Percentiles rank a stretch among this genome's conserved stretches.
Conservation (phyloP, 2,888 invertebrate species). For the Phaonia tiefii region DNA sequence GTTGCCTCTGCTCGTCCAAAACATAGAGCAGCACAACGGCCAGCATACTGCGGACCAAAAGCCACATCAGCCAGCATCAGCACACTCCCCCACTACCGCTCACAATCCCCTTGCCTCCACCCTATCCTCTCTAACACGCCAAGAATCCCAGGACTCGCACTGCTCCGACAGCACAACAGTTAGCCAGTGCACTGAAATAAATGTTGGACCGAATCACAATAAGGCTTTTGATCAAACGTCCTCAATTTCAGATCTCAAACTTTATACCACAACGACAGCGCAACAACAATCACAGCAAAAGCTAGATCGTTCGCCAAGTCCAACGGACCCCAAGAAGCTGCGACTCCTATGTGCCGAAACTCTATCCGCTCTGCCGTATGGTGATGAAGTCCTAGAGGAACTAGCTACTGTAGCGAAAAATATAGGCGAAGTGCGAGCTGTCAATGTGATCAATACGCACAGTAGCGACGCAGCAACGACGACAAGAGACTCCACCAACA, state of each 20-base stretch:
- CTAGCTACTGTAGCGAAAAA: slow-evolving; percentile 84
- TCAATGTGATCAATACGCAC: slow-evolving; percentile 54
- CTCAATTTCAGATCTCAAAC: slow-evolving; percentile 69
- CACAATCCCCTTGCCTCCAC: slow-evolving; percentile 44
- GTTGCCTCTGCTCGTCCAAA: slow-evolving; percentile 55
- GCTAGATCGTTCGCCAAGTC: slow-evolving; percentile 55
- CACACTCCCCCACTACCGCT: slow-evolving; percentile 20
- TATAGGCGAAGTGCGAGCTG: slow-evolving; percentile 73
- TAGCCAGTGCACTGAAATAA: slow-evolving; percentile 85
- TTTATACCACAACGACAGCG: slow-evolving; percentile 16
- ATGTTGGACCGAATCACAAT: slow-evolving; percentile 73
- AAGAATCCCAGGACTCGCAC: slow-evolving; percentile 84
- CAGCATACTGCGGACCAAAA: slow-evolving; percentile 32
- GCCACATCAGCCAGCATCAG: background rate
- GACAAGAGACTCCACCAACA: slow-evolving; percentile 70
- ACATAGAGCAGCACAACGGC: slow-evolving; percentile 54
- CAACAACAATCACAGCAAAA: background rate
- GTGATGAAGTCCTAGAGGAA: slow-evolving; percentile 86
- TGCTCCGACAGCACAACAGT: slow-evolving; percentile 84
- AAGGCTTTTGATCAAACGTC: slow-evolving; percentile 65
- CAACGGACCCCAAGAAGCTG: slow-evolving; percentile 78
- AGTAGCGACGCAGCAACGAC: slow-evolving; percentile 46
- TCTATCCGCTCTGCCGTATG: slow-evolving; percentile 86
- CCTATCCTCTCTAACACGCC: slow-evolving; percentile 78
- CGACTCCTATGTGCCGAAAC: slow-evolving; percentile 85